Base-by-base conservation (phyloP, 1,140 invertebrate species). In the Formica exsecta region DNA sequence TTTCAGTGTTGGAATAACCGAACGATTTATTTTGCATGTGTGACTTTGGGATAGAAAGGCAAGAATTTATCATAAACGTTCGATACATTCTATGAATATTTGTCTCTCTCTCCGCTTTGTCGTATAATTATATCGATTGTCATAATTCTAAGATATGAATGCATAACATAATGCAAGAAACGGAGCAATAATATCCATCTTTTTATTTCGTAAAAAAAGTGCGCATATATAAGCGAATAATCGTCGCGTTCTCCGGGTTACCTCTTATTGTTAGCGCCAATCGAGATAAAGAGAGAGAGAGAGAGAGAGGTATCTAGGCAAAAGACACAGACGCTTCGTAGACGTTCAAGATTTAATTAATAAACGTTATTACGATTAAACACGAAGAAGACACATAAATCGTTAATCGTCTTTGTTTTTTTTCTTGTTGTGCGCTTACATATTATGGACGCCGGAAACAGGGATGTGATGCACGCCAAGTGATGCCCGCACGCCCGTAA, bases 311-410 rank as follows among this genome's bases (percentile, higher is more conserved):
- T 77, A 59, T 41, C 75, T 41, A 87, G 86, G 90, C 73, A 89
- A 90, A 91, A 84, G 48, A 89, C 80, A 91, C 57, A 91, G 76
- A 87, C 70, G 41, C 61, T 87, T 85, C 76, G 84, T 91, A 91
- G 86, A 91, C 86, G 90, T 90, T 89, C 68, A 91, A 91, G 90
- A 90, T 91, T 91, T 91, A 91, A 91, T 91, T 83, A 90, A 90
- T 90, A 90, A 89, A 91, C 48, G 48, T 51, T 51, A 85, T 87
- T 86, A 92, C 86, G 91, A 89, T 90, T 80, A 91, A 91, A 92
- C 91, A 91, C 85, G 89, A 87, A 92, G 87, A 92, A 91, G 90
- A 92, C 90, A 91, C 88, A 91, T 91, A 91, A 88, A 92, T 91
- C 86, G 88, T 91, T 91, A 91, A 90, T 81, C 77, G 61, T 90